phyloP scores from a whole-genome alignment of 2,113 vertebrate genomes.

The Tetrao urogallus region DNA sequence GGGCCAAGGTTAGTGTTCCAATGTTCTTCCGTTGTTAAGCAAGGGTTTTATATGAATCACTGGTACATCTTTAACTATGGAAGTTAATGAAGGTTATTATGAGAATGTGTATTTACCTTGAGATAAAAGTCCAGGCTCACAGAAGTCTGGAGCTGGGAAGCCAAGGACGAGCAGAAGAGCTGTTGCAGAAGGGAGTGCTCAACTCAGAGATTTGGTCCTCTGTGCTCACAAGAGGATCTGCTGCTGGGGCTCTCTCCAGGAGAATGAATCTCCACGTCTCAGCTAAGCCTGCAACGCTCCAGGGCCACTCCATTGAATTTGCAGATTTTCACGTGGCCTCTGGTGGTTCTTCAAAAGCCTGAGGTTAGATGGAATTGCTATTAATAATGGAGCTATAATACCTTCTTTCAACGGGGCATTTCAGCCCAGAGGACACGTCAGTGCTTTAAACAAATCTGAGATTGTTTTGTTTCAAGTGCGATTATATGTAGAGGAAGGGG shows the following conservation, averaged over 20 bases:
- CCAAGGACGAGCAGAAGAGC: background rate
- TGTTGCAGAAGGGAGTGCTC: background rate
- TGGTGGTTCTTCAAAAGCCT: background rate
- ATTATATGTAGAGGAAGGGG: background rate
- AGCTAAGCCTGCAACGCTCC: background rate
- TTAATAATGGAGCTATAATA: background rate
- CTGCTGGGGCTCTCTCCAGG: background rate
- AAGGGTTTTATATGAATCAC: conserved; percentile 21
- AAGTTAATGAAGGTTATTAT: background rate
- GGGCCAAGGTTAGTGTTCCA: conserved; percentile 42
- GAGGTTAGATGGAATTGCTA: conserved; percentile 9
- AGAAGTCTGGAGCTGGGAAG: background rate
- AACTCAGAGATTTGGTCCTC: background rate
- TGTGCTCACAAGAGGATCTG: background rate
- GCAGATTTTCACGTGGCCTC: background rate
- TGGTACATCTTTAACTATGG: background rate
- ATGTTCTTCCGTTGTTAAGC: conserved; percentile 17
- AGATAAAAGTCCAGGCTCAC: background rate
- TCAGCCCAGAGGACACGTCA: background rate
- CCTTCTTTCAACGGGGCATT: background rate
- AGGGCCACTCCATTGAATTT: background rate
- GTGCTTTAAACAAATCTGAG: background rate
- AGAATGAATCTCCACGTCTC: background rate
- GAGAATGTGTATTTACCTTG: conserved; percentile 16
- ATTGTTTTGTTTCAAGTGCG: conserved; percentile 5